phyloP scores from a whole-genome alignment of 1,140 invertebrate genomes.

The Hypsibius dujardini region DNA sequence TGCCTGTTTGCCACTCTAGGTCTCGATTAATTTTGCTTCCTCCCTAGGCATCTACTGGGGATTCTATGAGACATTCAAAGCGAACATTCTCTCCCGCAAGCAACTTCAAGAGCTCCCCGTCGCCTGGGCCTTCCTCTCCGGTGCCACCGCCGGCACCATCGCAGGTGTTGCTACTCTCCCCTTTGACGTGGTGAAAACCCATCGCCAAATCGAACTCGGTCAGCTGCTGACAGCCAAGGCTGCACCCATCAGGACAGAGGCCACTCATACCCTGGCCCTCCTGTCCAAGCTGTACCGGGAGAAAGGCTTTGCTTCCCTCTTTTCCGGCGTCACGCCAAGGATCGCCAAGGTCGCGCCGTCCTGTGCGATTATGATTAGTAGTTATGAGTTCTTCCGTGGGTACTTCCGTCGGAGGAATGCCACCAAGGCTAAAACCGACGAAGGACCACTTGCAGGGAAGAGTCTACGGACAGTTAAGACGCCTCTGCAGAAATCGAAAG shows the following conservation, averaged over 20 bases:
- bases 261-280: not conserved
- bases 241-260: not conserved
- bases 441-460: too few relatives aligned
- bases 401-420: slow-evolving; percentile 18
- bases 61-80: slow-evolving; percentile 34
- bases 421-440: not conserved
- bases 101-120: slow-evolving; percentile 23
- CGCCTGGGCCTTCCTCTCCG: slow-evolving; percentile 32
- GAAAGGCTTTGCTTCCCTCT: slow-evolving; percentile 18
- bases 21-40: too few relatives aligned
- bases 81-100: not conserved
- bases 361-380: slow-evolving; percentile 36
- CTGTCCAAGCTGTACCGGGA: not conserved
- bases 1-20: too few relatives aligned
- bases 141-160: slow-evolving; percentile 35
- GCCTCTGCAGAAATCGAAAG: too few relatives aligned
- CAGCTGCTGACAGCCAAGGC: slow-evolving; percentile 20
- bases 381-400: slow-evolving; percentile 32
- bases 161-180: slow-evolving; percentile 38
- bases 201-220: slow-evolving; percentile 38
- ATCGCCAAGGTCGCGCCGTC: slow-evolving; percentile 34
- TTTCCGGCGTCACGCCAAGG: slow-evolving; percentile 32
- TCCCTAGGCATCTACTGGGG: slow-evolving; percentile 35
- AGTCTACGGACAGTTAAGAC: too few relatives aligned
- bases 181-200: slow-evolving; percentile 42